Evolutionary conservation across 2,113 vertebrate genomes (phyloP).

Genomic region (Halichoerus grypus): DNA sequence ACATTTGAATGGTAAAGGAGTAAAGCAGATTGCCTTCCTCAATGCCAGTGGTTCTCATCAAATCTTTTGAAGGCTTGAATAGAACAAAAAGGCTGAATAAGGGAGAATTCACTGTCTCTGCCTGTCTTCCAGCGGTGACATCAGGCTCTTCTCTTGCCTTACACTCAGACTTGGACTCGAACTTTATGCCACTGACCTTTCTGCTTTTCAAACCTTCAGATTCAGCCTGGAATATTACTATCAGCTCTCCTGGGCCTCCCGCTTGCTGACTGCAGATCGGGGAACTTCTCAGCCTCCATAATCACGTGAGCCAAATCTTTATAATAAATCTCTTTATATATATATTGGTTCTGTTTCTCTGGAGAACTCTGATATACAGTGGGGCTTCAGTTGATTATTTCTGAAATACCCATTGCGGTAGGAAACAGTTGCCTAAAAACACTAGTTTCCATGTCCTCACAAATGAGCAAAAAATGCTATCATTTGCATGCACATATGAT

Average conservation of each 20-base stretch:
- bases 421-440: not conserved
- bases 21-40: not conserved
- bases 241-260: not conserved
- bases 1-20: not conserved
- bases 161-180: not conserved
- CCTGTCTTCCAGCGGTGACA: not conserved
- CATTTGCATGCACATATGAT: conserved; percentile 54
- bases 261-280: not conserved
- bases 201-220: not conserved
- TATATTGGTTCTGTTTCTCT: not conserved
- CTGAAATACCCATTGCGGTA: not conserved
- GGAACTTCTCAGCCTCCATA: not conserved
- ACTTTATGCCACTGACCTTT: not conserved
- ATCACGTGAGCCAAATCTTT: not conserved
- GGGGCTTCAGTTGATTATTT: not conserved
- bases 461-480: conserved; percentile 26
- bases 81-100: not conserved
- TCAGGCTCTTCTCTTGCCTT: not conserved
- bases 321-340: not conserved
- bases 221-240: not conserved
- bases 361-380: not conserved
- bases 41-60: not conserved
- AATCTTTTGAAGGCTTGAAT: not conserved
- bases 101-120: not conserved
- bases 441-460: not conserved